These are phyloP conservation scores for Petaurus breviceps DNA, from an alignment of 2,113 vertebrate species.

Conservation along the genomic window DNA sequence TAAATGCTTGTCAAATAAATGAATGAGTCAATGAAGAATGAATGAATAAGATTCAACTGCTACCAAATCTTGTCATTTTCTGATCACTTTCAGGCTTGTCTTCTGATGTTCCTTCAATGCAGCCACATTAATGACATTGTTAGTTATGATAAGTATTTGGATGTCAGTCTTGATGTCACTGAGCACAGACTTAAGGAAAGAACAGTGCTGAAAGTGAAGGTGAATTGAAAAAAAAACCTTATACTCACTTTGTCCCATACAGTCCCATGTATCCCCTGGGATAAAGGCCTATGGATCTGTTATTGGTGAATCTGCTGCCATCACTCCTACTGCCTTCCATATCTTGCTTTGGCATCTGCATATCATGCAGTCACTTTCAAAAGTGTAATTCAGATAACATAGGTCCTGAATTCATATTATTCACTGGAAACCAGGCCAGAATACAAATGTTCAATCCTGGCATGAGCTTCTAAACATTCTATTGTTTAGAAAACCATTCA, in stretches of 20 bases:
- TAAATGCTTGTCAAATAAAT: background rate
- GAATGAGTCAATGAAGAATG: background rate
- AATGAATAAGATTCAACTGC: conserved; percentile 20
- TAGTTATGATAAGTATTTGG: conserved; percentile 42
- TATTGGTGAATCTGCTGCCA: background rate
- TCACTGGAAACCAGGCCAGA: conserved; percentile 31
- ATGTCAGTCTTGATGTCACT: conserved; percentile 43
- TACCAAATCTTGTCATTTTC: conserved; percentile 27
- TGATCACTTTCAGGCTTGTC: conserved; percentile 28
- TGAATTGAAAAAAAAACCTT: background rate
- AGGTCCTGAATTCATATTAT: background rate
- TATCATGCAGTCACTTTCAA: conserved; percentile 31
- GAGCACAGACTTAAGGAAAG: background rate
- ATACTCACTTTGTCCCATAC: background rate
- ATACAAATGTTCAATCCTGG: conserved; percentile 45
- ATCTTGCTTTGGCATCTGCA: conserved; percentile 35
- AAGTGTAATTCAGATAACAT: conserved; percentile 51
- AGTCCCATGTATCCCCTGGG: background rate
- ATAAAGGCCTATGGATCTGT: background rate
- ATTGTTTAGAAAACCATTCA: conserved; percentile 28
- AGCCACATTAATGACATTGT: background rate
- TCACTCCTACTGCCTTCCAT: accelerated
- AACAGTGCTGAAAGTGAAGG: background rate
- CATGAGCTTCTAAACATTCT: conserved; percentile 7
- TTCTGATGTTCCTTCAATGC: background rate